Evolutionary conservation across 35 echinoderm and acorn worm genomes (phyloP).

Genomic region (Patiria miniata): DNA sequence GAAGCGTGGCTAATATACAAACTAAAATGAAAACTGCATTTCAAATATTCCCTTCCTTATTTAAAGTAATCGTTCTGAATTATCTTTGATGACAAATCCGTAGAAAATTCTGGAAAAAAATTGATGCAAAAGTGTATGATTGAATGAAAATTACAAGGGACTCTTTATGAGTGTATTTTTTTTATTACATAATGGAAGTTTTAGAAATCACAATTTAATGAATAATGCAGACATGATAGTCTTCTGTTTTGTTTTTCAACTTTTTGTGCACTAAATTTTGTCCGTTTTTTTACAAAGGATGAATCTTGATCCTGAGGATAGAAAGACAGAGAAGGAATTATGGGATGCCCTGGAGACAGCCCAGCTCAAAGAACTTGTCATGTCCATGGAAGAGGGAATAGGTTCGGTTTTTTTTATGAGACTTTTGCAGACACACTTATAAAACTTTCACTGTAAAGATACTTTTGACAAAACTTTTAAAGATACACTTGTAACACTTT

Average conservation of each 20-base stretch:
- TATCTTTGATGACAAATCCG: not conserved
- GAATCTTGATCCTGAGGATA: slow-evolving; percentile 45
- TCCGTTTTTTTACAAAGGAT: too few species aligned
- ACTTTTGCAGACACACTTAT: not conserved
- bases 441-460: not conserved
- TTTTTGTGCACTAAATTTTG: not conserved
- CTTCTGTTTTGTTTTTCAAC: too few species aligned
- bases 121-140: not conserved
- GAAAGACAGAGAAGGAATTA: slow-evolving; percentile 32
- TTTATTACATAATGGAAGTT: too few species aligned
- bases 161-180: not conserved
- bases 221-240: too few species aligned
- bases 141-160: not conserved
- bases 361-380: slow-evolving; percentile 37
- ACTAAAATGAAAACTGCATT: not conserved
- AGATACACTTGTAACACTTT: not conserved
- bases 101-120: too few species aligned
- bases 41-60: not conserved
- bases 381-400: slow-evolving; percentile 35
- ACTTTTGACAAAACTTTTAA: not conserved
- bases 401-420: not conserved
- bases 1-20: not conserved
- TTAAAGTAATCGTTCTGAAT: not conserved
- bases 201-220: too few species aligned
- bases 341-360: slow-evolving; percentile 48